phyloP scores from a whole-genome alignment of 1,140 invertebrate genomes.

The Rhyzopertha dominica region DNA sequence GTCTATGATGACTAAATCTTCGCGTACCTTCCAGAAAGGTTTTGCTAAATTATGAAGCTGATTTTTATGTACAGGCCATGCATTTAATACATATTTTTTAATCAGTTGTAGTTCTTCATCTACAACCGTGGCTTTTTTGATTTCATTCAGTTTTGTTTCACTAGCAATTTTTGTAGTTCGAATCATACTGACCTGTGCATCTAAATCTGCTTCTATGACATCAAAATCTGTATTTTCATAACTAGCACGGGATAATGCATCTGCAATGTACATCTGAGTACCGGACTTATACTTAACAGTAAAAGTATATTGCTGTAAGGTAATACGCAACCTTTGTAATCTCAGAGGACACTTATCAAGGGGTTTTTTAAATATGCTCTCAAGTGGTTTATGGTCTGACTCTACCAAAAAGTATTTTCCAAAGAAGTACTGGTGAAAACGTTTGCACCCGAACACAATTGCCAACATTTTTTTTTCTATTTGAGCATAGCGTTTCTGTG shows the following conservation, averaged over 20 bases:
- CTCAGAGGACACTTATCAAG: conserved; percentile 39
- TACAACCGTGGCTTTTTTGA: no score
- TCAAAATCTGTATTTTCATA: not conserved
- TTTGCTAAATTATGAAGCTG: no score
- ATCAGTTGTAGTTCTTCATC: not conserved
- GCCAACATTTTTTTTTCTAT: conserved; percentile 24
- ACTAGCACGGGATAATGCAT: conserved; percentile 43
- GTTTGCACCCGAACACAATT: conserved; percentile 37
- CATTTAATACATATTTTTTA: conserved; percentile 2
- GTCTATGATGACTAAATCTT: not conserved
- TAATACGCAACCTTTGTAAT: conserved; percentile 42
- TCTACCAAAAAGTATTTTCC: conserved; percentile 36
- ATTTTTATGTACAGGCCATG: not conserved
- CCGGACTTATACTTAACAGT: conserved; percentile 42
- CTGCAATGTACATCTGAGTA: conserved; percentile 44
- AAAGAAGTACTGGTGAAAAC: conserved; percentile 42
- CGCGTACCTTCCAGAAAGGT: not conserved
- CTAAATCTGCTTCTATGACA: no score
- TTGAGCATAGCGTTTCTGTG: not conserved
- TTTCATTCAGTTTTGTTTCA: no score
- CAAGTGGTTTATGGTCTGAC: conserved; percentile 45
- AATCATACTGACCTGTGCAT: no score
- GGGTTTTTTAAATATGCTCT: conserved; percentile 43
- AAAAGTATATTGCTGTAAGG: conserved; percentile 42
- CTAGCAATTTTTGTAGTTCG: no score